These are phyloP conservation scores for Galaxias olidus DNA, from an alignment of 2,797 vertebrate species.

Conservation along the genomic window DNA sequence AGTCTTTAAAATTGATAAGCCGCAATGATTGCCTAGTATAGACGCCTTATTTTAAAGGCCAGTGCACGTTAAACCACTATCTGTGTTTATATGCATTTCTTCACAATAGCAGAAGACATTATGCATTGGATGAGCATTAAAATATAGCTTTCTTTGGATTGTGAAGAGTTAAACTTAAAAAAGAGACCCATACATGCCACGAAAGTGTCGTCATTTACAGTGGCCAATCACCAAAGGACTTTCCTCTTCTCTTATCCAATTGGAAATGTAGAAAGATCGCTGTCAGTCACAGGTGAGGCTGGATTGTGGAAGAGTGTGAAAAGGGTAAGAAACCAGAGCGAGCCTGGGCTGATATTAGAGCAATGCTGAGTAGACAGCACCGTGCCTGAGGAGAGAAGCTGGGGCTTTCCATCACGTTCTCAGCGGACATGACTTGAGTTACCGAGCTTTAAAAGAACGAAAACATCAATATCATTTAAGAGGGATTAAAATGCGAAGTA, in stretches of 20 bases:
- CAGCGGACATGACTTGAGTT: conserved; percentile 60
- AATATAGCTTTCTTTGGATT: conserved; percentile 16
- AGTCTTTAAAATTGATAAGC: too few species aligned
- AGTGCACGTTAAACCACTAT: background rate
- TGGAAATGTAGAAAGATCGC: conserved; percentile 52
- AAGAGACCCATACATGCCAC: conserved; percentile 32
- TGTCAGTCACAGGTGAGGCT: conserved; percentile 85
- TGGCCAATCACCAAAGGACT: conserved; percentile 67
- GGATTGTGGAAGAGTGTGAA: conserved; percentile 72
- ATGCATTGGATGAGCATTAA: conserved; percentile 14
- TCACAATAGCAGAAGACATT: conserved; percentile 6
- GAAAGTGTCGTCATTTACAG: conserved; percentile 53
- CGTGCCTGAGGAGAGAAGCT: conserved; percentile 54
- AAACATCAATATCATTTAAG: conserved; percentile 33
- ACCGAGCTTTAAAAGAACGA: conserved; percentile 34
- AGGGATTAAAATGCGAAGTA: conserved; percentile 62
- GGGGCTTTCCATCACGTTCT: conserved; percentile 55
- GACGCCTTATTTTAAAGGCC: too few species aligned
- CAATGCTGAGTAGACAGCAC: conserved; percentile 64
- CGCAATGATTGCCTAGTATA: too few species aligned
- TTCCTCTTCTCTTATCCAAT: conserved; percentile 63
- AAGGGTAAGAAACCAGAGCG: conserved; percentile 70
- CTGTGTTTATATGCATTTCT: background rate
- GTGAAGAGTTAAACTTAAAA: conserved; percentile 58
- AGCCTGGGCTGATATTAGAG: conserved; percentile 65